These are phyloP conservation scores for Leptosomus discolor DNA, from an alignment of 2,113 vertebrate species.

Conservation along the genomic window DNA sequence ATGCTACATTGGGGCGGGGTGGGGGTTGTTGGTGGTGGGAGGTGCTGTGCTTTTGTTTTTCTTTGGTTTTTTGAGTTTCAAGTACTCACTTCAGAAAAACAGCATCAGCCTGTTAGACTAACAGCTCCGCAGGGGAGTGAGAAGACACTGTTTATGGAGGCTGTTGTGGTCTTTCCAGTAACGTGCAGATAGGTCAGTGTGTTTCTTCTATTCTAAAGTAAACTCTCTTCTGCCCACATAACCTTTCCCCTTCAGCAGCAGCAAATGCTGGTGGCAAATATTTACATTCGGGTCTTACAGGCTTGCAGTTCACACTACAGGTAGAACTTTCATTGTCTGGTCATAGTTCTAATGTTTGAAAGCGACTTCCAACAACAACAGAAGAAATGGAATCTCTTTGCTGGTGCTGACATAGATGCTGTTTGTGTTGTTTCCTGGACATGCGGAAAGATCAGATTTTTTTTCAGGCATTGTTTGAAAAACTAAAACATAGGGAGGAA, in stretches of 20 bases:
- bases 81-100: not conserved
- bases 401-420: slow-evolving; percentile 96
- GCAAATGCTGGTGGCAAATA: slow-evolving; percentile 89
- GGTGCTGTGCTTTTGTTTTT: not conserved
- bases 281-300: slow-evolving; percentile 96
- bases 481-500: slow-evolving; percentile 88
- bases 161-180: not conserved
- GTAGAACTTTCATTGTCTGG: slow-evolving; percentile 66
- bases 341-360: not conserved
- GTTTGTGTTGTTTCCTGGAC: slow-evolving; percentile 93
- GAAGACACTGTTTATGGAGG: not conserved
- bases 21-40: too few species aligned
- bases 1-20: too few species aligned
- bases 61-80: not conserved
- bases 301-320: slow-evolving; percentile 97
- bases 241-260: slow-evolving; percentile 84
- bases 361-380: not conserved
- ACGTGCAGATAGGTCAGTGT: too few species aligned
- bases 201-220: not conserved
- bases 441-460: slow-evolving; percentile 93
- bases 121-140: not conserved
- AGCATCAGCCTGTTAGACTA: not conserved
- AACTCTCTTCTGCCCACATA: slow-evolving; percentile 72
- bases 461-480: slow-evolving; percentile 96
- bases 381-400: slow-evolving; percentile 17